These are phyloP conservation scores for Pyxicephalus adspersus DNA, from an alignment of 2,113 vertebrate species.

Conservation along the genomic window DNA sequence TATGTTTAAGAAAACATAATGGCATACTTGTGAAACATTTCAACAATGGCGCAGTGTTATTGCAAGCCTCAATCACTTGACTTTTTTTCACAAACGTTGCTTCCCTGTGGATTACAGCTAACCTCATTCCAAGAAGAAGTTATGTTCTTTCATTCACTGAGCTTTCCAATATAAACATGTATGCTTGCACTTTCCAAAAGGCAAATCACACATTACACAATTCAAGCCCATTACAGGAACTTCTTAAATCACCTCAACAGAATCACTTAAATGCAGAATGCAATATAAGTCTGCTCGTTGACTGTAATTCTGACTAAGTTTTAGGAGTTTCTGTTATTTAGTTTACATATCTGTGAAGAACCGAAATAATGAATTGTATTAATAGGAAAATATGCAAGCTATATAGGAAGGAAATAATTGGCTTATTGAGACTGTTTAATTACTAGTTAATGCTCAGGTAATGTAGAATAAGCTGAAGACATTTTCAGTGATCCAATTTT, in stretches of 20 bases:
- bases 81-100: background rate
- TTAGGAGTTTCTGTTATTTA: background rate
- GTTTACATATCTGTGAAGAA: conserved; percentile 12
- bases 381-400: background rate
- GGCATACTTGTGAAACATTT: conserved; percentile 39
- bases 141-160: conserved; percentile 58
- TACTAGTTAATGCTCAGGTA: no score
- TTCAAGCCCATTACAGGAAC: conserved; percentile 27
- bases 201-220: background rate
- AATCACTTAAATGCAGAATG: conserved; percentile 46
- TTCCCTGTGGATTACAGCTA: conserved; percentile 61
- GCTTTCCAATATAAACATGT: conserved; percentile 58
- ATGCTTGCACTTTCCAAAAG: conserved; percentile 51
- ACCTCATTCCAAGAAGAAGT: conserved; percentile 55
- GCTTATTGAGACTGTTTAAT: no score
- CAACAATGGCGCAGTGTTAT: conserved; percentile 52
- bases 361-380: conserved; percentile 2
- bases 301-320: background rate
- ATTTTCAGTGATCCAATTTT: no score
- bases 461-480: no score
- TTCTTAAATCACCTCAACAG: conserved; percentile 35
- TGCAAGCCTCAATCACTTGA: conserved; percentile 3
- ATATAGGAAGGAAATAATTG: background rate
- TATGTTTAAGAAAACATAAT: conserved; percentile 21
- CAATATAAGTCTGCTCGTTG: conserved; percentile 9